Conservation (phyloP, 2,888 invertebrate species). For the Sturmia bella region DNA sequence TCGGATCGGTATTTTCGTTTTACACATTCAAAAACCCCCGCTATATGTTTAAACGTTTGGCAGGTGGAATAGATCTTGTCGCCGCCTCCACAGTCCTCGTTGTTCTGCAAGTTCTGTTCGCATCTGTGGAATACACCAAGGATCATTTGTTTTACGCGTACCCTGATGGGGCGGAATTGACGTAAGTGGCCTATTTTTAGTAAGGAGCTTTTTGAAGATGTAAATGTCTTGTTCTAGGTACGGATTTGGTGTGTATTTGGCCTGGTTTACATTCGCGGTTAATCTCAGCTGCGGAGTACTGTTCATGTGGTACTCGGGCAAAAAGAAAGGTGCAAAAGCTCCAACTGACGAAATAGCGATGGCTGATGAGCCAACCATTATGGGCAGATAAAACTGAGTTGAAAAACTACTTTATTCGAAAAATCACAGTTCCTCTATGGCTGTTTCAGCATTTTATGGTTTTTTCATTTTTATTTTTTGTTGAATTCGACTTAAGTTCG, state of each 20-base stretch:
- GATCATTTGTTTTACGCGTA: constrained; percentile 86
- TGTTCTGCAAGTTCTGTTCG: constrained; percentile 90
- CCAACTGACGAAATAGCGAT: constrained; percentile 91
- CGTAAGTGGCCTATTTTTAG: constrained; percentile 81
- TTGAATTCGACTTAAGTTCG: constrained; percentile 30
- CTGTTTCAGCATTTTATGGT: constrained; percentile 66
- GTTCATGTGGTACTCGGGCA: constrained; percentile 91
- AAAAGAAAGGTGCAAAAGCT: constrained; percentile 92
- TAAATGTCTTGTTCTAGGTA: constrained; percentile 82
- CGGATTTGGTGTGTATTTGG: constrained; percentile 88
- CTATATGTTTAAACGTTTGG: constrained; percentile 93
- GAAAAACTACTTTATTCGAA: constrained; percentile 1
- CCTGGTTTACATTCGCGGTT: constrained; percentile 89
- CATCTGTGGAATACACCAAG: constrained; percentile 88
- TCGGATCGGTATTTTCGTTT: constrained; percentile 91
- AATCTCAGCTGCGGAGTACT: constrained; percentile 87
- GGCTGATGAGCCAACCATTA: constrained; percentile 92
- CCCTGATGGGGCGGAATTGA: constrained; percentile 86
- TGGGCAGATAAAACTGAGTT: constrained; percentile 83
- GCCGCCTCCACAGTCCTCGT: constrained; percentile 91
- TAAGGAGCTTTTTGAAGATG: not conserved
- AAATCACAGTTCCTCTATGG: constrained; percentile 58
- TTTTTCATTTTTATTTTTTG: constrained; percentile 47
- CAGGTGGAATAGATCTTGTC: constrained; percentile 92
- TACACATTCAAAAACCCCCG: constrained; percentile 92